phyloP scores from a whole-genome alignment of 2,113 vertebrate species.

The Uropsilus gracilis region DNA sequence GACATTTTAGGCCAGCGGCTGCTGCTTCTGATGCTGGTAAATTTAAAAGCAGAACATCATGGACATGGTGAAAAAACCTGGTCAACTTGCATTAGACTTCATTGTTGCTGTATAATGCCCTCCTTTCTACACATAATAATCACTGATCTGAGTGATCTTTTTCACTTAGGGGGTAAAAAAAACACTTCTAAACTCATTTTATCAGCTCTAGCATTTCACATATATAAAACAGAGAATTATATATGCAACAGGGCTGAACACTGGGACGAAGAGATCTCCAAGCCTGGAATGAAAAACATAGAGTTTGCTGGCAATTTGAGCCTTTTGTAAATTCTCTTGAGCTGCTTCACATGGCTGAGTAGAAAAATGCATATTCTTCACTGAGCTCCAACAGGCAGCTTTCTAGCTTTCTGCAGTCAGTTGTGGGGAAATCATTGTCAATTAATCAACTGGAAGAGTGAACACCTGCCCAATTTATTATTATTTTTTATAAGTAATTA shows the following conservation, averaged over 20 bases:
- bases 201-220: slow-evolving; percentile 33
- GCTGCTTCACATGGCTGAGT: slow-evolving; percentile 57
- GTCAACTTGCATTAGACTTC: slow-evolving; percentile 3
- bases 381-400: slow-evolving; percentile 57
- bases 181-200: slow-evolving; percentile 48
- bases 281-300: slow-evolving; percentile 57
- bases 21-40: neutral
- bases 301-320: slow-evolving; percentile 65
- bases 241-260: neutral
- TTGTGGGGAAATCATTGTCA: slow-evolving; percentile 70
- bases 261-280: slow-evolving; percentile 27
- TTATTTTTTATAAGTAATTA: slow-evolving; percentile 80
- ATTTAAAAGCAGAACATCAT: neutral
- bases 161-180: neutral
- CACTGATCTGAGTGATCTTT: slow-evolving; percentile 22
- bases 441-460: slow-evolving; percentile 71
- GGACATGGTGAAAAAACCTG: neutral
- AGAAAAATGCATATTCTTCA: slow-evolving; percentile 54
- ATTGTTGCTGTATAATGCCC: neutral
- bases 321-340: slow-evolving; percentile 72
- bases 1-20: neutral
- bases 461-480: slow-evolving; percentile 75
- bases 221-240: slow-evolving; percentile 51
- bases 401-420: slow-evolving; percentile 64
- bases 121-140: neutral